These are phyloP conservation scores for Glyptemys insculpta DNA, from an alignment of 2,797 vertebrate genomes.

Conservation along the genomic window DNA sequence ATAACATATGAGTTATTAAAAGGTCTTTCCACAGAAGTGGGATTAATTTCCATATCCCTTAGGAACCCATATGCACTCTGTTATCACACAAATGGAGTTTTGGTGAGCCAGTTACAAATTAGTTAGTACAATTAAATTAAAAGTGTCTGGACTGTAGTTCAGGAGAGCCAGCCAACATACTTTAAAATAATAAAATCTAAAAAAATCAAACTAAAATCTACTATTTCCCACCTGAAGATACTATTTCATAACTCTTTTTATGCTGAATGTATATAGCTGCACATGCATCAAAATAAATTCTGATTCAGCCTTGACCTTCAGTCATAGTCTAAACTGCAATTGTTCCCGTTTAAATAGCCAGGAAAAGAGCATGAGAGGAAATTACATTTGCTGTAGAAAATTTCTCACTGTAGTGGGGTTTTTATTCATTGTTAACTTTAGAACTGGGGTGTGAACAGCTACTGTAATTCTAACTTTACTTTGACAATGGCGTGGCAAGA, in stretches of 20 bases:
- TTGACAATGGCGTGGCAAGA: background rate
- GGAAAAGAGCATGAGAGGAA: slow-evolving; percentile 40
- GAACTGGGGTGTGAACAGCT: slow-evolving; percentile 1
- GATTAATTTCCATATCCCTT: slow-evolving; percentile 79
- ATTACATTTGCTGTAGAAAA: slow-evolving; percentile 51
- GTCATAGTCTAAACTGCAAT: slow-evolving; percentile 11
- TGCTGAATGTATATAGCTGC: slow-evolving; percentile 16
- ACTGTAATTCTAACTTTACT: slow-evolving; percentile 26
- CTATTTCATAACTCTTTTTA: slow-evolving; percentile 46
- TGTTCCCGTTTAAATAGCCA: slow-evolving; percentile 41
- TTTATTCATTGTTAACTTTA: slow-evolving; percentile 65
- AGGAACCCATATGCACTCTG: slow-evolving; percentile 65
- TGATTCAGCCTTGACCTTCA: slow-evolving; percentile 47
- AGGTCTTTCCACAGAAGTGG: slow-evolving; percentile 74
- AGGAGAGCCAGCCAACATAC: slow-evolving; percentile 40
- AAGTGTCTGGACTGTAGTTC: slow-evolving; percentile 61
- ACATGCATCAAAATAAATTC: slow-evolving; percentile 65
- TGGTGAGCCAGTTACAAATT: slow-evolving; percentile 75
- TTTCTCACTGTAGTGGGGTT: background rate
- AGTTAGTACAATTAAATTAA: slow-evolving; percentile 76
- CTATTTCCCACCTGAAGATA: slow-evolving; percentile 44
- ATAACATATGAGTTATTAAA: slow-evolving; percentile 81
- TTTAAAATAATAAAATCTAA: slow-evolving; percentile 40
- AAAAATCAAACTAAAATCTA: slow-evolving; percentile 36
- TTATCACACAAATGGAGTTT: slow-evolving; percentile 76